Conservation (phyloP, 2,113 vertebrate genomes). For the Tachysurus vachellii region DNA sequence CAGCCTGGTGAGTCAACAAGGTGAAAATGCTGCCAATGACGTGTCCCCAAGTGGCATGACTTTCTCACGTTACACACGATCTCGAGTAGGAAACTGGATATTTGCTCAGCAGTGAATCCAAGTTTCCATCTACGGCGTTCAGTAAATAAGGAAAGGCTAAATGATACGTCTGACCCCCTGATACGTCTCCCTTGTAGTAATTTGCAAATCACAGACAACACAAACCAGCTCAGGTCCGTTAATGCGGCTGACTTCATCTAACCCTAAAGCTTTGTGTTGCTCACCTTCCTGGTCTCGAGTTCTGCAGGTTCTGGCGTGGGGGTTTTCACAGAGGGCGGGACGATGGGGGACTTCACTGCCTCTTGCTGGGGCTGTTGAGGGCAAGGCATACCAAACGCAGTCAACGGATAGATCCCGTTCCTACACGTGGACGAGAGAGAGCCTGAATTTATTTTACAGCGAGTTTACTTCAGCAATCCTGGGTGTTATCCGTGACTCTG, state of each 20-base stretch:
- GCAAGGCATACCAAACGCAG: slow-evolving; percentile 89
- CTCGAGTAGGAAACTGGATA: not conserved
- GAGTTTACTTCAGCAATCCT: not conserved
- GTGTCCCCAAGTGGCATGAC: not conserved
- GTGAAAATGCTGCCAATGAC: not conserved
- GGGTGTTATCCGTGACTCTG: not conserved
- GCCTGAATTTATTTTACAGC: not conserved
- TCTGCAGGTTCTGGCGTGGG: slow-evolving; percentile 96
- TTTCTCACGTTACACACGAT: not conserved
- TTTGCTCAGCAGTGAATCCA: not conserved
- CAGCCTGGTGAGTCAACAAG: not conserved
- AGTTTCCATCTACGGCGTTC: not conserved
- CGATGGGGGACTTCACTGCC: slow-evolving; percentile 90
- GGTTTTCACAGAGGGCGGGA: slow-evolving; percentile 92
- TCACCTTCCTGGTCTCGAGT: slow-evolving; percentile 94
- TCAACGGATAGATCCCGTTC: slow-evolving; percentile 96
- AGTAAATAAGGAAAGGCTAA: not conserved
- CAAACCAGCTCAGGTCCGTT: not conserved
- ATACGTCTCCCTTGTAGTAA: not conserved
- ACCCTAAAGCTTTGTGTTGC: slow-evolving; percentile 23
- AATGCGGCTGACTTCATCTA: not conserved
- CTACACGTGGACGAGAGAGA: slow-evolving; percentile 60
- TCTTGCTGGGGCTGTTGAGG: slow-evolving; percentile 96
- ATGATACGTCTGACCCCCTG: no score
- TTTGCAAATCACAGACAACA: not conserved